Evolutionary conservation across 2,113 vertebrate genomes (phyloP), one percentile per base, ranked within the genome.

Genomic region (Seriola aureovittata): DNA sequence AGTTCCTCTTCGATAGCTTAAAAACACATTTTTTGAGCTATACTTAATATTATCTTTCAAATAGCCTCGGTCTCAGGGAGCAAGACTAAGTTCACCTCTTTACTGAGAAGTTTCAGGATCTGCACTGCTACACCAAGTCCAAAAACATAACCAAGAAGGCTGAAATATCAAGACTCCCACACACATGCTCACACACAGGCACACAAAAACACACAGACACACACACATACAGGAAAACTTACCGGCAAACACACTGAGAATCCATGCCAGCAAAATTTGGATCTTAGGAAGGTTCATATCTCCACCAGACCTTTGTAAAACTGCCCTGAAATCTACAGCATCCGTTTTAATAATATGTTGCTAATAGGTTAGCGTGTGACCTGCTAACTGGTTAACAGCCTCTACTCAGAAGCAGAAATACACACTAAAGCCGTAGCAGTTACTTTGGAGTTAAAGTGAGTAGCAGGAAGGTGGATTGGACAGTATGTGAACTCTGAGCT

Each of bases 261-360:
- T 67, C 84, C 71, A 78, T 21, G 44, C 36, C 74, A 92, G 75
- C 19, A 72, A 1, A 62, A 88, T 4, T 38, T 90, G 85, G 60
- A 55, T 71, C 55, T 34, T 83, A 0, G 55, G 25, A 40, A 67
- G 50, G 21, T 85, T 84, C 93, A 94, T 94, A 23, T 78, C 84
- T 82, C 78, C 78, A 21, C 36, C 57, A 34, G 62, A 46, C 9
- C 40, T 69, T 60, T 46, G 38, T 4, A 1, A 34, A 34, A n/a
- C 4, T 0, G 42, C 34, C 38, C 74, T 23, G 0, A 82, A 70
- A 58, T 69, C 67, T 76, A 62, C 85, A 82, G 50, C 78, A 85
- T 85, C 58, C 0, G 71, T 32, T 78, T 17, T 19, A 29, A 19
- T 10, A 65, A 65, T 0, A 9, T 60, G 57, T 42, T 29, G 60